Conservation (phyloP, 2,797 vertebrate genomes). For the Clarias fuscus region DNA sequence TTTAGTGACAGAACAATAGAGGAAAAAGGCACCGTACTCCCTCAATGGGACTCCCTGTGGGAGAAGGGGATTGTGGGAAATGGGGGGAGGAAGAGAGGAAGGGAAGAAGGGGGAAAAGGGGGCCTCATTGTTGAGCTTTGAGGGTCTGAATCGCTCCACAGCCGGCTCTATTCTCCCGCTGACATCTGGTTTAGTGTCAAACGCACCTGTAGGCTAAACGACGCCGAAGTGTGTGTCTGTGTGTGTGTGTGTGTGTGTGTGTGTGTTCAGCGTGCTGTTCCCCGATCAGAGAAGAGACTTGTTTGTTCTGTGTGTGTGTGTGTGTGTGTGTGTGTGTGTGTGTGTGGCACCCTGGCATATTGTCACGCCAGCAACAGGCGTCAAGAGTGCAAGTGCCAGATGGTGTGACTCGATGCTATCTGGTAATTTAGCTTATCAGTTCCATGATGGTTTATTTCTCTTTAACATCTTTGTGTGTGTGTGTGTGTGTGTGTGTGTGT, state of each 20-base stretch:
- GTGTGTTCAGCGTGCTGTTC: constrained; percentile 3
- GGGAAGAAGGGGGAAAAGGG: constrained; percentile 58
- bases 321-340: constrained; percentile 16
- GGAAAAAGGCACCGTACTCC: constrained; percentile 16
- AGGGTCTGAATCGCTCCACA: constrained; percentile 80
- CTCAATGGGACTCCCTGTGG: constrained; percentile 49
- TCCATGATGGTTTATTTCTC: constrained; percentile 80
- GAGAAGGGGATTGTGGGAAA: constrained; percentile 61
- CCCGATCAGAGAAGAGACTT: constrained; percentile 67
- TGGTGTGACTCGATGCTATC: constrained; percentile 90
- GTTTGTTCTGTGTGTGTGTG: constrained; percentile 69
- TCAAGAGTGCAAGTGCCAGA: constrained; percentile 91
- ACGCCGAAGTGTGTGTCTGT: constrained; percentile 58
- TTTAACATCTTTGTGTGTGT: constrained; percentile 57
- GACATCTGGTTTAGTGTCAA: constrained; percentile 94
- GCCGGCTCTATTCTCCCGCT: constrained; percentile 81
- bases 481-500: neutral
- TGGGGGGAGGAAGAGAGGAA: constrained; percentile 58
- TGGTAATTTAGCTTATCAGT: constrained; percentile 86
- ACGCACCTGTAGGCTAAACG: constrained; percentile 87
- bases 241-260: constrained; percentile 29
- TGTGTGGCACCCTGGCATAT: constrained; percentile 73
- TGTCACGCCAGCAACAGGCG: constrained; percentile 94
- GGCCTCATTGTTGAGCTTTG: constrained; percentile 78
- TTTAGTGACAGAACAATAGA: constrained; percentile 29